Conservation (phyloP, 2,797 vertebrate genomes). For the Scolopax bukidnonensis region DNA sequence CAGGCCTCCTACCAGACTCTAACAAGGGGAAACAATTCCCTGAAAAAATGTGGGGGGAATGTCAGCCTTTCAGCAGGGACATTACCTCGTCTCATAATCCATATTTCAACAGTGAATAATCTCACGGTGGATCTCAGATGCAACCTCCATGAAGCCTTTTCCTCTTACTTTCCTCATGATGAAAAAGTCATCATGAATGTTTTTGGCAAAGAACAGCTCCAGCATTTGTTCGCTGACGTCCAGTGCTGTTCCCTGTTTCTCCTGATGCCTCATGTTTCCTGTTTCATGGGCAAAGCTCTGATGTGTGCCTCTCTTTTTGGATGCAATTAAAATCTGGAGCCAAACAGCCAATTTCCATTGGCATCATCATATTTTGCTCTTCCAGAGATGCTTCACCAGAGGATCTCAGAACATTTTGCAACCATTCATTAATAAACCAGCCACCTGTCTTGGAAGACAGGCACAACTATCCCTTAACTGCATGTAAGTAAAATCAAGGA, state of each 20-base stretch:
- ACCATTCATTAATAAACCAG: not conserved
- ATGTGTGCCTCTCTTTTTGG: not conserved
- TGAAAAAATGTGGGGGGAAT: not conserved
- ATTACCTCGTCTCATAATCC: not conserved
- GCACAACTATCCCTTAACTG: not conserved
- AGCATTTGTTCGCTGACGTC: not conserved
- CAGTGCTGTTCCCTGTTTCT: not conserved
- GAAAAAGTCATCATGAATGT: not conserved
- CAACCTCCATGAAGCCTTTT: not conserved
- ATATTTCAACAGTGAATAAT: not conserved
- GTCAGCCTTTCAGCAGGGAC: accelerated
- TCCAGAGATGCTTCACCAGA: not conserved
- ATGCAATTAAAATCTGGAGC: not conserved
- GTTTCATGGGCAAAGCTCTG: not conserved
- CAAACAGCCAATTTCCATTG: slow-evolving; percentile 6
- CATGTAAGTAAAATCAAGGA: not conserved
- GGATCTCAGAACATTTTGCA: slow-evolving; percentile 23
- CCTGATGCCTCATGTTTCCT: not conserved
- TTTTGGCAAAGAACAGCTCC: not conserved
- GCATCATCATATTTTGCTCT: not conserved
- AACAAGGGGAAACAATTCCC: not conserved
- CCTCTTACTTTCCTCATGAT: not conserved
- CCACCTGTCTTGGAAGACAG: not conserved
- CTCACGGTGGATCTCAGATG: not conserved
- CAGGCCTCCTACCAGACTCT: not conserved